A percentile compares a stretch with the other conserved stretches of the same genome.
Evolutionary conservation across 2,113 vertebrate genomes (phyloP).

Genomic region (Nestor notabilis): DNA sequence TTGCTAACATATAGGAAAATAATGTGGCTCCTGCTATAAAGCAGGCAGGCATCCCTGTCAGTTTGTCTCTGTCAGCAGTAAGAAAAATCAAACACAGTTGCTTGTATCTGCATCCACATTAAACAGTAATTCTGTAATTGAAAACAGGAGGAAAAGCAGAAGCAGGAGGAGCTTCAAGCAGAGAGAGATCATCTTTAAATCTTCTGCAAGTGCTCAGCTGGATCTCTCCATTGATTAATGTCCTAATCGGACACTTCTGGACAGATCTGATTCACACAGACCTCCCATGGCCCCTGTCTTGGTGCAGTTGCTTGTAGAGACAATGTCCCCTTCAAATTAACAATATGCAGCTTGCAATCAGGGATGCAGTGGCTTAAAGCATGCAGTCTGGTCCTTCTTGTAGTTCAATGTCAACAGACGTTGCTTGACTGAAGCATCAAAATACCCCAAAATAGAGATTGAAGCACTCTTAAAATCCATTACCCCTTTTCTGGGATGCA

Average conservation of each 20-base stretch:
- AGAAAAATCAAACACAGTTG: background rate
- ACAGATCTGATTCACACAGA: background rate
- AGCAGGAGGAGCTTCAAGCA: background rate
- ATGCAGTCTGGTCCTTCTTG: background rate
- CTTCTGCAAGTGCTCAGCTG: background rate
- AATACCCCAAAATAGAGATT: background rate
- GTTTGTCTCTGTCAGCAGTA: background rate
- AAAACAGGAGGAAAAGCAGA: background rate
- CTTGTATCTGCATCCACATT: background rate
- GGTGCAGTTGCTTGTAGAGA: background rate
- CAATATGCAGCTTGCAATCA: background rate
- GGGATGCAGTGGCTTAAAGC: rapidly evolving
- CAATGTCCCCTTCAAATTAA: background rate
- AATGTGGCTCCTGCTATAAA: background rate
- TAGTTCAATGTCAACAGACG: background rate
- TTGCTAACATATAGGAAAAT: background rate
- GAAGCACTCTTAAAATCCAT: background rate
- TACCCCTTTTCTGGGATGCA: background rate
- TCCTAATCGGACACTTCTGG: background rate
- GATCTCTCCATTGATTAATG: background rate
- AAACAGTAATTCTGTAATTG: background rate
- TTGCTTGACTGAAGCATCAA: background rate
- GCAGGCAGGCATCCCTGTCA: background rate
- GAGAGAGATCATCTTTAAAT: background rate
- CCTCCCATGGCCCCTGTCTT: background rate